Conservation (phyloP, 2,888 invertebrate species). For the Linnaemya vulpina region DNA sequence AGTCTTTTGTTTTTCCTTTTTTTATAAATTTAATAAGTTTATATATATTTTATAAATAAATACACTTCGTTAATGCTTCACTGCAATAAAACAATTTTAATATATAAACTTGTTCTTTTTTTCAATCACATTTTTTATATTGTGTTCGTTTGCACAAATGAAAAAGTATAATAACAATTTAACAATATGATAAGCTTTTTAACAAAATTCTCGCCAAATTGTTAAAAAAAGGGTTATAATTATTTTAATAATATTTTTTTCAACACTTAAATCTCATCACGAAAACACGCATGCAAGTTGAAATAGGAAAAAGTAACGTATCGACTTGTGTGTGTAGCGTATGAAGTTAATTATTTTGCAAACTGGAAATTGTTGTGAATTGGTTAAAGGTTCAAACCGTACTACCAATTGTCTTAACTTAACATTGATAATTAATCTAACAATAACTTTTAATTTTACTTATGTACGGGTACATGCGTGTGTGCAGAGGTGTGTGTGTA, state of each 20-base stretch:
- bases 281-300: conserved; percentile 52
- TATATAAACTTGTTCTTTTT: conserved; percentile 36
- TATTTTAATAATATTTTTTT: conserved; percentile 53
- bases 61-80: conserved; percentile 44
- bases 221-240: conserved; percentile 21
- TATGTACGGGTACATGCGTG: not conserved
- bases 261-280: conserved; percentile 54
- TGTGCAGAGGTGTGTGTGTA: no score
- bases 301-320: conserved; percentile 3
- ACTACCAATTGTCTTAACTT: conserved; percentile 63
- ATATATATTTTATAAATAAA: conserved; percentile 30
- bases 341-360: conserved; percentile 16
- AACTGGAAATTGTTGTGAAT: conserved; percentile 51
- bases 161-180: conserved; percentile 11
- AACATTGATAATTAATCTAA: conserved; percentile 62
- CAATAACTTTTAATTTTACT: conserved; percentile 38
- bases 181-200: conserved; percentile 41
- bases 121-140: conserved; percentile 14
- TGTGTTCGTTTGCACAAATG: conserved; percentile 32
- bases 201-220: conserved; percentile 30
- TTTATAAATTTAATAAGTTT: conserved; percentile 12
- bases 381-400: conserved; percentile 65
- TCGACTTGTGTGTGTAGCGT: not conserved
- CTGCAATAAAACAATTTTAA: conserved; percentile 49
- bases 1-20: conserved; percentile 17